Percentiles rank a stretch among this genome's conserved stretches.
Conservation (phyloP, 1,140 invertebrate species). For the Drosophila ogumai region DNA sequence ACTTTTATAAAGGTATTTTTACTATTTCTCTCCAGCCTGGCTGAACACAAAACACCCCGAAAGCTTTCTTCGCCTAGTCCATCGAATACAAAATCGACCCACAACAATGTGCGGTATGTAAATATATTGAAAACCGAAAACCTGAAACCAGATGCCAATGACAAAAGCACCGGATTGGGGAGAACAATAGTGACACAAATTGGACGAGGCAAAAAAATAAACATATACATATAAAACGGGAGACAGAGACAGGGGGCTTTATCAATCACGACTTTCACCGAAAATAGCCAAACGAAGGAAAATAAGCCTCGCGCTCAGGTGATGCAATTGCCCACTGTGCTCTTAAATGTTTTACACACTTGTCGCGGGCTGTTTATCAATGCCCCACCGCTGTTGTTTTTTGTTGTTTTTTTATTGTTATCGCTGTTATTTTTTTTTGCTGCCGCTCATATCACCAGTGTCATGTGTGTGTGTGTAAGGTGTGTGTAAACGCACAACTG, state of each 20-base stretch:
- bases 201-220: conserved; percentile 6
- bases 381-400: conserved; percentile 38
- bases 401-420: conserved; percentile 10
- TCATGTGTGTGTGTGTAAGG: conserved; percentile 2
- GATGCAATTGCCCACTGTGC: conserved; percentile 55
- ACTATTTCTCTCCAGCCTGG: not conserved
- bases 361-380: conserved; percentile 40
- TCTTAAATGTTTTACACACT: conserved; percentile 53
- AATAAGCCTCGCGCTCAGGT: conserved; percentile 5
- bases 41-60: conserved; percentile 1
- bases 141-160: conserved; percentile 31
- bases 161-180: conserved; percentile 22
- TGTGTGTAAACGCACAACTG: conserved; percentile 27
- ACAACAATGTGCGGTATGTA: conserved; percentile 36
- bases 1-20: conserved; percentile 15
- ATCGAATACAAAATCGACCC: conserved; percentile 31
- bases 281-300: conserved; percentile 24
- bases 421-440: conserved; percentile 15
- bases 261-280: conserved; percentile 56
- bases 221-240: not conserved
- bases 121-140: conserved; percentile 36
- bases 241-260: conserved; percentile 23
- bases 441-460: conserved; percentile 9
- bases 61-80: conserved; percentile 30
- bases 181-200: conserved; percentile 55